phyloP scores from a whole-genome alignment of 2,113 vertebrate species.

The Microtus ochrogaster region DNA sequence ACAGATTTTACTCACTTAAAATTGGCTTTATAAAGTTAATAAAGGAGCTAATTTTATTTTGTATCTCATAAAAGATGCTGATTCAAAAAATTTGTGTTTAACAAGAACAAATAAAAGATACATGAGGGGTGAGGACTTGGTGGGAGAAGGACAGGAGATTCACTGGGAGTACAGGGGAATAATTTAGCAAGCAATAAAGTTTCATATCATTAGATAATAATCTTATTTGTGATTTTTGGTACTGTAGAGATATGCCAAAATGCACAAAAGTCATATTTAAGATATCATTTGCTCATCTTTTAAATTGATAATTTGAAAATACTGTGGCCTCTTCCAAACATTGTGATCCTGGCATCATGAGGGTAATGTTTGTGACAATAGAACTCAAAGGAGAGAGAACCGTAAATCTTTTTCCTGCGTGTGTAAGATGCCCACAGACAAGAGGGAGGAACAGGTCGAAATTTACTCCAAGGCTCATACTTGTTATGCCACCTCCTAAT shows the following conservation, averaged over 20 bases:
- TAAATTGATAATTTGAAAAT: constrained; percentile 9
- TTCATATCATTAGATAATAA: background rate
- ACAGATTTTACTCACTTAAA: background rate
- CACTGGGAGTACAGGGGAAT: background rate
- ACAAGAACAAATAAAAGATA: background rate
- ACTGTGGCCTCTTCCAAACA: background rate
- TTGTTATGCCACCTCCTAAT: background rate
- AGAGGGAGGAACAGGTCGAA: background rate
- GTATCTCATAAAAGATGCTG: background rate
- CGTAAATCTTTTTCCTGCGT: background rate
- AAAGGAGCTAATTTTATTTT: constrained; percentile 37
- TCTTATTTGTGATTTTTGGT: background rate
- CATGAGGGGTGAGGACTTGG: background rate
- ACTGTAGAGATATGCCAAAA: background rate
- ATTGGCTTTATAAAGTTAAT: constrained; percentile 23
- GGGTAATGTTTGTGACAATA: background rate
- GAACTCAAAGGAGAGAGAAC: background rate
- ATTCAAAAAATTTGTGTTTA: background rate
- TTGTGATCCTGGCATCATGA: background rate
- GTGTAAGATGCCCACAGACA: background rate
- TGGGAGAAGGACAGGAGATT: background rate
- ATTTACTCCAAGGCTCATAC: background rate
- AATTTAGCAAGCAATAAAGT: background rate
- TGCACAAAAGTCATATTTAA: background rate
- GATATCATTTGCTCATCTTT: constrained; percentile 30